Base-by-base conservation (phyloP, 2,888 invertebrate genomes). In the Aphodius sticticus region DNA sequence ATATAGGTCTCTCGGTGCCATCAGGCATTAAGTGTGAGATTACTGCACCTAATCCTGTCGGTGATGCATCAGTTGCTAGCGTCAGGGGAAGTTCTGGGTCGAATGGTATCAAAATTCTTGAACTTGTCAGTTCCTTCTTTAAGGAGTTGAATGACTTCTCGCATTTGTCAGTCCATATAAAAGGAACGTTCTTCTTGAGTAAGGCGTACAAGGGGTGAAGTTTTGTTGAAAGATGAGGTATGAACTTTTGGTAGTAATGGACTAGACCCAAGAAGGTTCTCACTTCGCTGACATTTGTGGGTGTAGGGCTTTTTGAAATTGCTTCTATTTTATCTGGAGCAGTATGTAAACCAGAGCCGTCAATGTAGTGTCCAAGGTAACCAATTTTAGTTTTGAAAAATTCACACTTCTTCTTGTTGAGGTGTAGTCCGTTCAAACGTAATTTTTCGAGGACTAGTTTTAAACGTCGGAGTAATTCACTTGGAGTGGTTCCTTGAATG, bases 311-410 rank as follows among this genome's bases (percentile, higher is more conserved):
- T 37, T 83, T 78, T 9, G 16, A 16, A 16, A 84, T 84, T 16
- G 81, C 83, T 76, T 76, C 72, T 38, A 84, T 53, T 6, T 79
- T 79, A 5, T 77, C 75, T 4, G 69, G 7, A 16, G 77, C 77
- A 37, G 78, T 79, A 12, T 77, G 77, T 70, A 82, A 15, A 14
- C 79, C 82, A 14, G 79, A 69, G 9, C 35, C 70, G 26, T 78
- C 78, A 69, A 84, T 82, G 9, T 75, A 74, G 70, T 83, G 82
- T 12, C 83, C 84, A n/a, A 84, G 72, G 75, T 83, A 84, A 15
- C 70, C 82, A 9, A 84, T 80, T 1, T 76, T 79, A 9, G 80
- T 81, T 72, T 83, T 77, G 15, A 53, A 83, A 81, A 80, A 85
- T 82, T 78, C 82, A 69, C 83, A 84, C 79, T 84, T 84, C 37